phyloP scores from a whole-genome alignment of 2,888 invertebrate species.

The Idaea dimidiata region DNA sequence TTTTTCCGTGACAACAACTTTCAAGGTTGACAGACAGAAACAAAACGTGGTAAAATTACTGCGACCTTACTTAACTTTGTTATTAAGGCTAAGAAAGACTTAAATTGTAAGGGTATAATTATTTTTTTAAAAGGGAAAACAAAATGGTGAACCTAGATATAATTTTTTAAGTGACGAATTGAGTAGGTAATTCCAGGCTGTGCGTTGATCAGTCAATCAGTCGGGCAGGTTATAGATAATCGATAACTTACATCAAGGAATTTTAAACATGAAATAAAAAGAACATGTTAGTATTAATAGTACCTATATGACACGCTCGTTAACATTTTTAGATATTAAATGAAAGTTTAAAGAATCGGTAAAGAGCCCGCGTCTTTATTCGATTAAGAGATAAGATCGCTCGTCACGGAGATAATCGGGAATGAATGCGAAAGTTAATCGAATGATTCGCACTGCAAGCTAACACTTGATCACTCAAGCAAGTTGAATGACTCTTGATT shows the following conservation, averaged over 20 bases:
- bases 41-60: too few species aligned
- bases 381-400: constrained; percentile 29
- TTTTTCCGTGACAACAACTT: too few species aligned
- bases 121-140: too few species aligned
- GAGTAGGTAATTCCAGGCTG: too few species aligned
- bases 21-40: too few species aligned
- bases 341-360: constrained; percentile 14
- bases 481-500: constrained; percentile 40
- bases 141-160: too few species aligned
- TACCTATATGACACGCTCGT: not conserved
- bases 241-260: not conserved
- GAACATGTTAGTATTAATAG: not conserved
- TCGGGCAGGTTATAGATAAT: too few species aligned
- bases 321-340: not conserved
- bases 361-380: constrained; percentile 22
- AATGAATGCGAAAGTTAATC: constrained; percentile 55
- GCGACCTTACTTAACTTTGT: too few species aligned
- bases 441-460: constrained; percentile 51
- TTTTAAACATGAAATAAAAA: not conserved
- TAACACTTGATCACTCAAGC: constrained; percentile 17
- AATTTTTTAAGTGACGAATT: too few species aligned
- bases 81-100: too few species aligned
- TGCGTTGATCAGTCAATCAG: too few species aligned
- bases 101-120: too few species aligned
- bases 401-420: constrained; percentile 46